Percentiles rank a stretch among this genome's conserved stretches.
Evolutionary conservation across 2,113 vertebrate genomes (phyloP).

Genomic region (Elachura formosa): DNA sequence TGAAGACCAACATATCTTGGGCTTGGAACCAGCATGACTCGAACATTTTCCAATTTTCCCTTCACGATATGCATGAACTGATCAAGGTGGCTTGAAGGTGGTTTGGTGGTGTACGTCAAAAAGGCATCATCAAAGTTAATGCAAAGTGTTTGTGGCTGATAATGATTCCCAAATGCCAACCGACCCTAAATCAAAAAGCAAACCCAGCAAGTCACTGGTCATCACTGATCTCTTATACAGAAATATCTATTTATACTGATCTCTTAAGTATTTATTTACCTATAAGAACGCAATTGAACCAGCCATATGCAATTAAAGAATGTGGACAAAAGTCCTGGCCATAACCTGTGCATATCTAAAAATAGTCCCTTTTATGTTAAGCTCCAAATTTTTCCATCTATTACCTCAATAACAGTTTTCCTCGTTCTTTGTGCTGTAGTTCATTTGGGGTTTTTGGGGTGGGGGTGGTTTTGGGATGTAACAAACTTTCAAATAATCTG

Average conservation of each 20-base stretch:
- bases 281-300: background rate
- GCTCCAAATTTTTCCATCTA: background rate
- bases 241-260: background rate
- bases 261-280: background rate
- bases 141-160: constrained; percentile 93
- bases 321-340: background rate
- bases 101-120: constrained; percentile 94
- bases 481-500: background rate
- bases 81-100: constrained; percentile 97
- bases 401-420: background rate
- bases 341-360: background rate
- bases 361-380: background rate
- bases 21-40: constrained; percentile 97
- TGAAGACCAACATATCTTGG: constrained; percentile 92
- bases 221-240: background rate
- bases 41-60: constrained; percentile 94
- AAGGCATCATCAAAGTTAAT: constrained; percentile 97
- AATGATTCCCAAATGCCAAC: constrained; percentile 94
- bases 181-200: constrained; percentile 79
- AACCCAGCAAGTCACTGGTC: background rate
- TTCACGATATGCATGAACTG: constrained; percentile 98
- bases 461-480: background rate
- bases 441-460: background rate
- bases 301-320: background rate
- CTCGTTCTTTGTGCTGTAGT: background rate